Conservation (phyloP, 2,113 vertebrate species). For the Esox niger region DNA sequence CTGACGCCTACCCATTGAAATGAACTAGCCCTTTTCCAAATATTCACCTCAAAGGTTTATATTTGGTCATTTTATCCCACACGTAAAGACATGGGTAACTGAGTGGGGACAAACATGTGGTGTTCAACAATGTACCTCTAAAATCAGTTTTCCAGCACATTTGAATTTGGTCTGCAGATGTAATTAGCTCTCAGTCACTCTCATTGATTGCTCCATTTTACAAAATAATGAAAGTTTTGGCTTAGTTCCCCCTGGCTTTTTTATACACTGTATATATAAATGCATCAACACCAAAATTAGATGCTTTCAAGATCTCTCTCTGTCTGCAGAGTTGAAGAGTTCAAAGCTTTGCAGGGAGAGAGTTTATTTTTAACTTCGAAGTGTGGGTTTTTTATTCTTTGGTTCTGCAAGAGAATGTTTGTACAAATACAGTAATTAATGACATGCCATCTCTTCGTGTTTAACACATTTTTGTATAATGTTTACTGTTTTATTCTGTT, state of each 20-base stretch:
- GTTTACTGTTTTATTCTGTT: background rate
- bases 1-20: conserved; percentile 51
- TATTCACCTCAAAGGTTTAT: conserved; percentile 43
- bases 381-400: background rate
- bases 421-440: background rate
- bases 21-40: conserved; percentile 33
- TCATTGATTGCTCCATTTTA: conserved; percentile 36
- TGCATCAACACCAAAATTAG: conserved; percentile 48
- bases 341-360: conserved; percentile 36
- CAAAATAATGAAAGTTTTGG: conserved; percentile 29
- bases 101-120: conserved; percentile 48
- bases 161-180: conserved; percentile 30
- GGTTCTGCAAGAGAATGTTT: background rate
- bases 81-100: conserved; percentile 42
- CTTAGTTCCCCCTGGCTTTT: conserved; percentile 27
- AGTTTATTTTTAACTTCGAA: conserved; percentile 48
- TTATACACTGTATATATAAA: conserved; percentile 12
- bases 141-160: conserved; percentile 42
- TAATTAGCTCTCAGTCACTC: conserved; percentile 25
- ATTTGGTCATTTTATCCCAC: conserved; percentile 44
- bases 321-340: conserved; percentile 29
- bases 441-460: background rate
- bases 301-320: conserved; percentile 40
- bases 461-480: background rate
- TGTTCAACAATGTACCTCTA: conserved; percentile 39